Evolutionary conservation across 2,113 vertebrate genomes (phyloP).

Genomic region (Dolichotis patagonum): DNA sequence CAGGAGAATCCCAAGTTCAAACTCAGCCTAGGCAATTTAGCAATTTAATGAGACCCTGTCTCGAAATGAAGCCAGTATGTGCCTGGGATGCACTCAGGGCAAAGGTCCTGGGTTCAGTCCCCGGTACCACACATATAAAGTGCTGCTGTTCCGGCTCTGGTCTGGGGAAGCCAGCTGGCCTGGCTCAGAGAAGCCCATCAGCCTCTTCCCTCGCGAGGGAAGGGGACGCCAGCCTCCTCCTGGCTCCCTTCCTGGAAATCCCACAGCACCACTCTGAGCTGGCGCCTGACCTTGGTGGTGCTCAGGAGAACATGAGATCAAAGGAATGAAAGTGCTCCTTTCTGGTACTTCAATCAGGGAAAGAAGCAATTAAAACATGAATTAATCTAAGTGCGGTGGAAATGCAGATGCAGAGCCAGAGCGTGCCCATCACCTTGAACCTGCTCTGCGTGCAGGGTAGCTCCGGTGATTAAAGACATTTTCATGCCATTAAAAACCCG

Average conservation of each 20-base stretch:
- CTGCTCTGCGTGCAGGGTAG: slow-evolving; percentile 49
- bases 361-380: slow-evolving; percentile 84
- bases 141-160: not conserved
- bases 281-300: slow-evolving; percentile 62
- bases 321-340: slow-evolving; percentile 78
- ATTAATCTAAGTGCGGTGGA: slow-evolving; percentile 85
- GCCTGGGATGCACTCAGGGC: not conserved
- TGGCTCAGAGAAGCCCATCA: fast-evolving
- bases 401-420: slow-evolving; percentile 80
- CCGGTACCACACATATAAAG: not conserved
- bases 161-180: not conserved
- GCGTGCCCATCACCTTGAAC: slow-evolving; percentile 83
- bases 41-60: not conserved
- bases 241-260: not conserved
- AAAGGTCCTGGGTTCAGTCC: not conserved
- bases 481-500: slow-evolving; percentile 79
- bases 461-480: slow-evolving; percentile 83
- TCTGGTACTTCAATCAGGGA: slow-evolving; percentile 82
- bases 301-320: slow-evolving; percentile 77
- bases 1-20: not conserved
- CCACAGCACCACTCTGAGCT: not conserved
- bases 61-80: not conserved
- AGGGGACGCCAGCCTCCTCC: not conserved
- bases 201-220: not conserved
- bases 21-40: not conserved